Conservation (phyloP, 2,797 vertebrate species). For the Chaetophractus vellerosus region DNA sequence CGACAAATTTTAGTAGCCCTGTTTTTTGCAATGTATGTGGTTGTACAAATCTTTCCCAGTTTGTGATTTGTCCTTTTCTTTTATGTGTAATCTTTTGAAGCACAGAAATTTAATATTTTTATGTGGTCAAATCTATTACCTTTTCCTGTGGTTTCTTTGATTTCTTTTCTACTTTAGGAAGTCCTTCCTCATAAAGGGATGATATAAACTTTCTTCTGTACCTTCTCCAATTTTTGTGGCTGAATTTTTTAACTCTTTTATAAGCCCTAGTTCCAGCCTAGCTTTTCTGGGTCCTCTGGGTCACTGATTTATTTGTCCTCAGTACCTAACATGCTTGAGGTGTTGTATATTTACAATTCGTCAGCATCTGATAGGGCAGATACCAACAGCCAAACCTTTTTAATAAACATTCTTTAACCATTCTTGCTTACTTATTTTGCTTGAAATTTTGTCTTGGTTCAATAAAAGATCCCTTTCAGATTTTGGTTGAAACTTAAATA, state of each 20-base stretch:
- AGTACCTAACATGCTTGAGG: neutral
- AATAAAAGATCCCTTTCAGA: neutral
- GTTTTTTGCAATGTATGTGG: neutral
- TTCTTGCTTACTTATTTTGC: slow-evolving; percentile 28
- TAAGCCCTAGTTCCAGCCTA: neutral
- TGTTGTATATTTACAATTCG: neutral
- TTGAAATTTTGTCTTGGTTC: neutral
- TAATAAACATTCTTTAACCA: slow-evolving; percentile 9
- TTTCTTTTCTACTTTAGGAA: neutral
- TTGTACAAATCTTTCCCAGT: slow-evolving; percentile 8
- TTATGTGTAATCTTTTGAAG: slow-evolving; percentile 29
- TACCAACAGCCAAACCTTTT: neutral
- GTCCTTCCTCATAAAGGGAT: slow-evolving; percentile 22
- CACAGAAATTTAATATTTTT: slow-evolving; percentile 31
- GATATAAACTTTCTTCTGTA: slow-evolving; percentile 15
- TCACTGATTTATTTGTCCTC: slow-evolving; percentile 27
- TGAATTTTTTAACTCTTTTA: slow-evolving; percentile 71
- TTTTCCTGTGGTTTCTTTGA: neutral
- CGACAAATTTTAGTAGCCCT: slow-evolving; percentile 6
- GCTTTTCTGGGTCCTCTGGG: neutral
- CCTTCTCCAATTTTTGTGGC: neutral
- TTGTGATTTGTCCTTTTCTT: slow-evolving; percentile 55
- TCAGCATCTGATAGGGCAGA: neutral
- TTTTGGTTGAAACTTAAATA: neutral
- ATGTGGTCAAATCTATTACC: neutral